Percentiles rank a stretch among this genome's conserved stretches.
Evolutionary conservation across 2,113 vertebrate genomes (phyloP).

Genomic region (Stegostoma tigrinum): DNA sequence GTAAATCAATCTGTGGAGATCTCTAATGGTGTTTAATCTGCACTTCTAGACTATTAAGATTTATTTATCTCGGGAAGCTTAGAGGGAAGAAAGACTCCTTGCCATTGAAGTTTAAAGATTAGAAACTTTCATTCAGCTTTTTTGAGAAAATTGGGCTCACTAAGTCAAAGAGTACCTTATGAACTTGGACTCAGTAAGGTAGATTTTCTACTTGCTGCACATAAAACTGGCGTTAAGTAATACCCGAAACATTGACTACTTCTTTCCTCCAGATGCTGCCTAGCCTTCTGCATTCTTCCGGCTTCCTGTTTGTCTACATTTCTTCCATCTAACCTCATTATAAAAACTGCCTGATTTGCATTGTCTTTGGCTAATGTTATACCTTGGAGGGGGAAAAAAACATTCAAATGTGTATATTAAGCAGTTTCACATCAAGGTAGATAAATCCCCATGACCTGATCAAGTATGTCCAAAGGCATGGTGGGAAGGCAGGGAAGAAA

Average conservation of each 20-base stretch:
- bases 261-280: too few species aligned
- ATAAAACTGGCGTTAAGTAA: background rate
- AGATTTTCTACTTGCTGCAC: background rate
- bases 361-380: background rate
- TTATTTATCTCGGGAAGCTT: background rate
- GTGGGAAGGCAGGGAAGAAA: too few species aligned
- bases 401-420: background rate
- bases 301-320: too few species aligned
- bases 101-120: background rate
- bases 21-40: background rate
- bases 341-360: background rate
- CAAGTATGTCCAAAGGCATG: too few species aligned
- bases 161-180: background rate
- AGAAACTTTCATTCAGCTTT: background rate
- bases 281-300: too few species aligned
- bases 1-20: background rate
- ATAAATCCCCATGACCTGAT: too few species aligned
- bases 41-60: background rate
- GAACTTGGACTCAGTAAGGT: background rate
- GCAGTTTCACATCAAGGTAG: background rate
- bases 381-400: background rate
- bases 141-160: background rate
- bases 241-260: too few species aligned
- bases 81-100: background rate
- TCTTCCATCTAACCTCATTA: background rate